Base-by-base conservation (phyloP, 2,888 invertebrate genomes). In the Coleophora deauratella region DNA sequence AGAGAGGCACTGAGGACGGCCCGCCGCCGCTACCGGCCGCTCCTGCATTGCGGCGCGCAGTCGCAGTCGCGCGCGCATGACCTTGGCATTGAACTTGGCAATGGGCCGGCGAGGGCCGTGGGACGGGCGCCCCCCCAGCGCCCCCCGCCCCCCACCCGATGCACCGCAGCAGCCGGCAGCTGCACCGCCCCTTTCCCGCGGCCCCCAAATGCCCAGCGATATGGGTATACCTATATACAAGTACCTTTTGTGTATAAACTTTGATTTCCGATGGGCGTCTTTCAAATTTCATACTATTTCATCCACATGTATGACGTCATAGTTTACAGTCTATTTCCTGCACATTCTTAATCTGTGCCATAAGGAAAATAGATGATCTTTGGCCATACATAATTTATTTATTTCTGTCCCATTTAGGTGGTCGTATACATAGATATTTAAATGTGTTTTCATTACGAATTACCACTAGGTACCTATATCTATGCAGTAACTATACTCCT, bases 11-110 rank as follows among this genome's bases (percentile, higher is more conserved):
- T 84, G 82, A 76, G 70, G 76, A 70, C 62, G 61, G 61, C 64
- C 66, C 64, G 40, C 39, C 39, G 70, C 61, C 61, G 70, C 62
- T 73, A 74, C 74, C 79, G 73, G 71, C 68, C 77, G 79, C 79
- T 86, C 88, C 89, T 89, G 89, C 90, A 89, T 80, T 89, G 89
- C 88, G 87, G 87, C 86, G 88, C 89, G 88, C 88, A 88, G 86
- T 78, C 88, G 87, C 85, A 87, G 79, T 88, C 78, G 75, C 77
- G 84, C 87, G 87, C 87, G 82, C 86, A 88, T 89, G 90, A 90
- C 91, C 91, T 91, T 91, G 91, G 91, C 91, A 91, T 89, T 91
- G 91, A 91, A 91, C 91, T 91, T 91, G 91, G 89, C 90, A 89
- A 81, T 84, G 85, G 81, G 79, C 75, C 73, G 80, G 71, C 69